Conservation (phyloP, 2,888 invertebrate genomes). For the Ectropis crepuscularia region DNA sequence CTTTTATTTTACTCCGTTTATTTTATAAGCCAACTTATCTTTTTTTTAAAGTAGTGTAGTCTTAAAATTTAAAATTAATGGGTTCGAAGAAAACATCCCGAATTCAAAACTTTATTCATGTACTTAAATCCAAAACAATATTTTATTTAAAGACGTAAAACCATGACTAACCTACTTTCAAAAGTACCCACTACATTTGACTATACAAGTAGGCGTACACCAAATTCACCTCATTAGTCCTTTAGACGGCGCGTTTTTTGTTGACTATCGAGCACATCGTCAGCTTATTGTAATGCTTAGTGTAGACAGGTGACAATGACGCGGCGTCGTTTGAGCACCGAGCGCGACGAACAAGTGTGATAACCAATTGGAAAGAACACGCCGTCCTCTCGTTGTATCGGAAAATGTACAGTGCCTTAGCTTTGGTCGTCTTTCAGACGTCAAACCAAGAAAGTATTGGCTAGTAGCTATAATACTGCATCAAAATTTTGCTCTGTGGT, state of each 20-base stretch:
- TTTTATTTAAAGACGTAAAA: conserved; percentile 8
- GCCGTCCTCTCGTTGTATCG: conserved; percentile 16
- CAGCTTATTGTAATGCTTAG: conserved; percentile 47
- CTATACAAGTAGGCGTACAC: conserved; percentile 29
- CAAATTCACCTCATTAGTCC: conserved; percentile 33
- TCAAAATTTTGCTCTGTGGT: too few species aligned
- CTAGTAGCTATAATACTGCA: too few species aligned
- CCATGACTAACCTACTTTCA: conserved; percentile 24
- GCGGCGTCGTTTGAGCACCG: conserved; percentile 64
- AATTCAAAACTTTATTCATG: background rate
- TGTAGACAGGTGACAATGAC: conserved; percentile 67
- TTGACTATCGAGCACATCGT: conserved; percentile 40
- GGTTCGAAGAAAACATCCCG: background rate
- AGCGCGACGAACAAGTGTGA: conserved; percentile 72
- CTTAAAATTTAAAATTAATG: too few species aligned
- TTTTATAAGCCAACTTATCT: too few species aligned
- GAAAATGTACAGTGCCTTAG: conserved; percentile 16
- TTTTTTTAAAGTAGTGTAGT: too few species aligned
- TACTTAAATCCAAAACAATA: background rate
- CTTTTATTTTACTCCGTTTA: too few species aligned
- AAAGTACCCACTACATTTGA: conserved; percentile 21
- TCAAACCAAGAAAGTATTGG: too few species aligned
- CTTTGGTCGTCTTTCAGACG: background rate
- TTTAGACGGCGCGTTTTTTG: conserved; percentile 36
- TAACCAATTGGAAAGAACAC: conserved; percentile 63